Evolutionary conservation across 2,113 vertebrate genomes (phyloP), one percentile per base, ranked within the genome.

Genomic region (Malurus melanocephalus): DNA sequence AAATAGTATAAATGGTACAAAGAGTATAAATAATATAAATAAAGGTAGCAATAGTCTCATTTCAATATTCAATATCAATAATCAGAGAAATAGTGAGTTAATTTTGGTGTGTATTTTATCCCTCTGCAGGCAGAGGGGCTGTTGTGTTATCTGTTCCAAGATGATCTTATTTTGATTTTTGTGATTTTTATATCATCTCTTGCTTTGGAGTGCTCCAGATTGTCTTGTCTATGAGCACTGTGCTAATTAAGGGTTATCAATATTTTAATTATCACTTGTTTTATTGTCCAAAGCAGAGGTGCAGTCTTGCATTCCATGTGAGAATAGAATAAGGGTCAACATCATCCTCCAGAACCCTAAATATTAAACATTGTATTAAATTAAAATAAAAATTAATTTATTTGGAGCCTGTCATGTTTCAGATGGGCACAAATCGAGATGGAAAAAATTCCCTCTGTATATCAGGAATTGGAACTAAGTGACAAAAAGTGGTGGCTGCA

Each of bases 181-280:
- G 73, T 18, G 32, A 11, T 38, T 82, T 72, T 72, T 46, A 3
- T 40, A 9, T n/a, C 82, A 68, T 66, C 75, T 84, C 51, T 76
- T 80, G 85, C 82, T 94, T 89, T 93, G 92, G 76, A 83, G 78
- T 57, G 83, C 92, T 91, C n/a, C 73, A 85, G 72, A 20, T 90
- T 64, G 28, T 48, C 71, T 88, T 84, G 80, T 38, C 48, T 56
- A 28, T 6, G 51, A 78, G 71, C 80, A 43, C 62, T 57, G 46
- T 35, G 49, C 30, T 64, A 88, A 92, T 92, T 80, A 83, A 95
- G 82, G 59, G 56, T 38, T 68, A 78, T 74, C 76, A 72, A 65
- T 93, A 86, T 93, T 95, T 93, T 87, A 94, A 95, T 93, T 90
- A 81, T 52, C 35, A 43, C 46, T 93, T 78, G 26, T 88, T 84